Conservation (phyloP, 1,140 invertebrate genomes). For the Bombyx mandarina region DNA sequence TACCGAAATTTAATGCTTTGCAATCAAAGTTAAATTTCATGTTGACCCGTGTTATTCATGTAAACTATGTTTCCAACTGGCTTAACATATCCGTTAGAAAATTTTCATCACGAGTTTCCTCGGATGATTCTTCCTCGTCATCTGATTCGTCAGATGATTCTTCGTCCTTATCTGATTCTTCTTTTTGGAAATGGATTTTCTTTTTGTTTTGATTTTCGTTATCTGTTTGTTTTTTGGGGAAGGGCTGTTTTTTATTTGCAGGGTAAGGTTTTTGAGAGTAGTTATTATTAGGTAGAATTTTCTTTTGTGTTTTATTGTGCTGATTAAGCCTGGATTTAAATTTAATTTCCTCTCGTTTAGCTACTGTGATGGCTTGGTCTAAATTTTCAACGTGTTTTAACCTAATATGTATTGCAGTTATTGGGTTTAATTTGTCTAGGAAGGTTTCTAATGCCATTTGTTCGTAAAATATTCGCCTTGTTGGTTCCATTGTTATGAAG, state of each 20-base stretch:
- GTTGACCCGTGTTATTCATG: too few species aligned
- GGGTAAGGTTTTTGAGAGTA: too few species aligned
- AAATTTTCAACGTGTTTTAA: background rate
- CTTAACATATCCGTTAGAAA: too few species aligned
- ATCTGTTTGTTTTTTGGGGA: background rate
- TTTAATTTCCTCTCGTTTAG: conserved; percentile 3
- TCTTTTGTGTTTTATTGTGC: conserved; percentile 1
- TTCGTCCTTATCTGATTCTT: background rate
- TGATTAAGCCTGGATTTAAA: background rate
- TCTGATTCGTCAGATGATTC: background rate
- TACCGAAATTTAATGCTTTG: too few species aligned
- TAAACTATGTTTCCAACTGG: too few species aligned
- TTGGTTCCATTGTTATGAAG: background rate
- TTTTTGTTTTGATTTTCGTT: background rate
- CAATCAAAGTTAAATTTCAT: too few species aligned
- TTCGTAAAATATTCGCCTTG: conserved; percentile 1
- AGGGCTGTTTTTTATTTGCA: background rate
- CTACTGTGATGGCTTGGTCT: background rate
- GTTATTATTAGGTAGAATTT: background rate
- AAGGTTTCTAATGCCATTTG: conserved; percentile 2
- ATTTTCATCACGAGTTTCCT: too few species aligned
- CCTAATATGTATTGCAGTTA: background rate
- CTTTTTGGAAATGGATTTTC: background rate
- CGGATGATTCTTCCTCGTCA: too few species aligned
- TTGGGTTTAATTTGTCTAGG: conserved; percentile 5